A percentile compares a stretch with the other conserved stretches of the same genome.
Evolutionary conservation across 2,113 vertebrate genomes (phyloP).

Genomic region (Oreochromis aureus): DNA sequence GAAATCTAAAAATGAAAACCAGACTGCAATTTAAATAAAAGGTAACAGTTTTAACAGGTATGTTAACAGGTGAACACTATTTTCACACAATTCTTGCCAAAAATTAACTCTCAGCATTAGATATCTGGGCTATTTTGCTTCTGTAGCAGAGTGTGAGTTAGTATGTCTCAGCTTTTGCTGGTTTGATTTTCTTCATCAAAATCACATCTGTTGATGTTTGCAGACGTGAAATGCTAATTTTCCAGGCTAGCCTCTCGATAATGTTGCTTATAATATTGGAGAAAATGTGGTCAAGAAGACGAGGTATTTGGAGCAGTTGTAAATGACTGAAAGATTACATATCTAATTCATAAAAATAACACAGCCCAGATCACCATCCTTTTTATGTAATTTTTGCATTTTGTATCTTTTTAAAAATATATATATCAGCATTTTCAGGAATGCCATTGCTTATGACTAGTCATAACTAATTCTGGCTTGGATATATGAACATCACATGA

Average conservation of each 20-base stretch:
- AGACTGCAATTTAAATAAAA: background rate
- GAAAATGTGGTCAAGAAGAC: background rate
- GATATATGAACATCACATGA: background rate
- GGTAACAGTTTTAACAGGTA: background rate
- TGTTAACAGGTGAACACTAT: background rate
- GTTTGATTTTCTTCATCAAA: background rate
- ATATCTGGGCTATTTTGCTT: background rate
- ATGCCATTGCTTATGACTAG: background rate
- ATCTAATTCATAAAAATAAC: background rate
- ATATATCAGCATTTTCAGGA: background rate
- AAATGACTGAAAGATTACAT: background rate
- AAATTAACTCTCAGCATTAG: background rate
- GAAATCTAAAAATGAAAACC: background rate
- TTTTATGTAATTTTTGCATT: background rate
- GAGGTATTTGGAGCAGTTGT: background rate
- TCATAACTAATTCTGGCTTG: background rate
- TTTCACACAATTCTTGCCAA: background rate
- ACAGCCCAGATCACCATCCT: background rate
- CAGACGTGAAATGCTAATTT: background rate
- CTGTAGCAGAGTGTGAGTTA: background rate
- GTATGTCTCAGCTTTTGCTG: background rate
- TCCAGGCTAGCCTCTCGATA: background rate
- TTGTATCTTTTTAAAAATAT: no score
- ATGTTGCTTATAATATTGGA: background rate
- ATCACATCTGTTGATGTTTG: background rate